phyloP scores from a whole-genome alignment of 1,140 invertebrate species.

The Oryzaephilus surinamensis region DNA sequence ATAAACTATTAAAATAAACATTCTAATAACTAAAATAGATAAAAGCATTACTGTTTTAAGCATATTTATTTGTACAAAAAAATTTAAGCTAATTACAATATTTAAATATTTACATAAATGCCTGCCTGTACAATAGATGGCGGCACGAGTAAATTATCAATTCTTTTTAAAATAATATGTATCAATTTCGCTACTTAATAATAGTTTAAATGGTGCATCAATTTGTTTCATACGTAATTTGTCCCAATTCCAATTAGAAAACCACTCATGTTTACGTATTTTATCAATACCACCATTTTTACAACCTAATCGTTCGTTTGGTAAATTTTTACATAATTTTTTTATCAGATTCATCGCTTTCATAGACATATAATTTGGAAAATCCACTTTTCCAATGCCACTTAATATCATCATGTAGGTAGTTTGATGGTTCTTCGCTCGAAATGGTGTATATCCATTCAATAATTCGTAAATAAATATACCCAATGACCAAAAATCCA shows the following conservation, averaged over 20 bases:
- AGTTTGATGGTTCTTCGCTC: slow-evolving; percentile 80
- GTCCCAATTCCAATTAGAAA: slow-evolving; percentile 25
- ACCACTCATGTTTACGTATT: slow-evolving; percentile 83
- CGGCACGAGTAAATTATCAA: no score
- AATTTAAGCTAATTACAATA: no score
- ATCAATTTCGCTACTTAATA: slow-evolving; percentile 13
- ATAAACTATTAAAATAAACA: no score
- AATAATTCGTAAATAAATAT: slow-evolving; percentile 86
- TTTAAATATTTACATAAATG: no score
- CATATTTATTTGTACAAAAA: no score
- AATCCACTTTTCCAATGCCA: slow-evolving; percentile 77
- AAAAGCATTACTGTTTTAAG: no score
- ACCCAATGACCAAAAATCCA: slow-evolving; percentile 91
- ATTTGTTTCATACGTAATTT: slow-evolving; percentile 9
- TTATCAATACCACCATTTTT: slow-evolving; percentile 64
- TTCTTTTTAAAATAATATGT: slow-evolving; percentile 17
- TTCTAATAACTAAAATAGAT: no score
- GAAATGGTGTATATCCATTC: slow-evolving; percentile 87
- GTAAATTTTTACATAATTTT: slow-evolving; percentile 75
- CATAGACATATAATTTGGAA: slow-evolving; percentile 70
- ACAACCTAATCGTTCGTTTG: slow-evolving; percentile 85
- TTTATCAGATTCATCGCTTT: slow-evolving; percentile 73
- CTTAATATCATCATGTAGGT: slow-evolving; percentile 92
- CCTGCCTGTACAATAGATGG: no score
- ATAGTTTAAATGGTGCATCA: slow-evolving; percentile 12